A percentile compares a stretch with the other conserved stretches of the same genome.
Evolutionary conservation across 2,113 vertebrate species (phyloP).

Genomic region (Chrysochloris asiatica): DNA sequence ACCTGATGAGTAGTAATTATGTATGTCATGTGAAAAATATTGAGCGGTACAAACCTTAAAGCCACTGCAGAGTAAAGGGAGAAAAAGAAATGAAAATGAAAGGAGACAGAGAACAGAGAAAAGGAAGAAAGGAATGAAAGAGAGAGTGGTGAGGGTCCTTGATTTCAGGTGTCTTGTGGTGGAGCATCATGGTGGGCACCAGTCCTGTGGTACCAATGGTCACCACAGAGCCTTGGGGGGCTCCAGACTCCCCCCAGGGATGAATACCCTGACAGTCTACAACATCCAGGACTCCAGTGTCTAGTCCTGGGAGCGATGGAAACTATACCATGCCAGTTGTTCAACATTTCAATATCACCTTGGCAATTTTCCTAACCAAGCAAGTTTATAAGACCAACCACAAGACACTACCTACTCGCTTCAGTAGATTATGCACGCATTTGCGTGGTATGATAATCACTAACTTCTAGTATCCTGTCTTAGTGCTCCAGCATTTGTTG

Average conservation of each 20-base stretch:
- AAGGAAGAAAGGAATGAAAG: not conserved
- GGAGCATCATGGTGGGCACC: not conserved
- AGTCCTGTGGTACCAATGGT: not conserved
- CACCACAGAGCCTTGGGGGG: not conserved
- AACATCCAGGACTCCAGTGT: not conserved
- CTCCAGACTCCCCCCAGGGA: not conserved
- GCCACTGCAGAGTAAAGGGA: not conserved
- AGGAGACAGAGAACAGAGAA: constrained; percentile 28
- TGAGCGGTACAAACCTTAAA: not conserved
- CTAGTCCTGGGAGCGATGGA: not conserved
- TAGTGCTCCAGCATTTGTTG: not conserved
- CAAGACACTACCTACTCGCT: not conserved
- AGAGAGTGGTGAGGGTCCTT: not conserved
- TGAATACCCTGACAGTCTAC: too few species aligned
- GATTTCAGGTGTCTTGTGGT: not conserved
- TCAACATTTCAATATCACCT: constrained; percentile 45
- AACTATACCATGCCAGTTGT: not conserved
- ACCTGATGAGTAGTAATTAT: not conserved
- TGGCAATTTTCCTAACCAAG: not conserved
- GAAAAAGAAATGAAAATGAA: not conserved
- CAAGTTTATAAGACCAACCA: constrained; percentile 38
- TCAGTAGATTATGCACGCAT: constrained; percentile 21
- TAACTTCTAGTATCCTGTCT: not conserved
- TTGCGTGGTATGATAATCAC: constrained; percentile 23
- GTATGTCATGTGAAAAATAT: not conserved